Evolutionary conservation across 2,113 vertebrate genomes (phyloP).

Genomic region (Festucalex cinctus): DNA sequence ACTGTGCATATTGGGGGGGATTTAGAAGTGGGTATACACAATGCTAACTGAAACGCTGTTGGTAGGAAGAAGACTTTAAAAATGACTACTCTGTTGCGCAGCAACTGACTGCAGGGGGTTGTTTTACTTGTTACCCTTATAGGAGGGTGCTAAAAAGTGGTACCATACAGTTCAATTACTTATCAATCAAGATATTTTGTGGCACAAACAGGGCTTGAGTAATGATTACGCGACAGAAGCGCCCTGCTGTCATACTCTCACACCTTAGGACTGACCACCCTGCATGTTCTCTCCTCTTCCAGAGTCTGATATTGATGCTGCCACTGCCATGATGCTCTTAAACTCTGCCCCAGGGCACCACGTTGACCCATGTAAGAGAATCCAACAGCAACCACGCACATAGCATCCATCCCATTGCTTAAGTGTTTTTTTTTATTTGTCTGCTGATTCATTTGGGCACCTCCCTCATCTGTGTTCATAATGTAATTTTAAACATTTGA

Average conservation of each 20-base stretch:
- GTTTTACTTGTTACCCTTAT: not conserved
- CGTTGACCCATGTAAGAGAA: constrained; percentile 92
- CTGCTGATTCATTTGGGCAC: constrained; percentile 46
- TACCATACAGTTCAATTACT: not conserved
- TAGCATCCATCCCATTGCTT: constrained; percentile 54
- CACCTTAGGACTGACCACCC: constrained; percentile 69
- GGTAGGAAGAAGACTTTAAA: not conserved
- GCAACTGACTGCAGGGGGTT: not conserved
- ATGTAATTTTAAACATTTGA: not conserved
- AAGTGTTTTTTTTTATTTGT: constrained; percentile 34
- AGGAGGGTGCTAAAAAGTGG: not conserved
- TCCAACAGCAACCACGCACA: constrained; percentile 52
- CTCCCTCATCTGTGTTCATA: constrained; percentile 1
- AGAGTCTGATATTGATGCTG: constrained; percentile 99
- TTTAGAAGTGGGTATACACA: no score
- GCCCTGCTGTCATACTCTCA: constrained; percentile 44
- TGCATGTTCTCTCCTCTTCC: constrained; percentile 80
- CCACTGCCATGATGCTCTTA: constrained; percentile 99
- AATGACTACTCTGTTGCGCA: not conserved
- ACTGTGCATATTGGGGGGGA: no score
- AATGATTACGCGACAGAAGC: constrained; percentile 21
- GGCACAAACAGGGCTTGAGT: constrained; percentile 9
- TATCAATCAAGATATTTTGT: not conserved
- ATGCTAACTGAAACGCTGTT: no score
- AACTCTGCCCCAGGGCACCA: constrained; percentile 97